These are phyloP conservation scores for Drosophila guanche DNA, from an alignment of 1,140 invertebrate species.

Conservation along the genomic window DNA sequence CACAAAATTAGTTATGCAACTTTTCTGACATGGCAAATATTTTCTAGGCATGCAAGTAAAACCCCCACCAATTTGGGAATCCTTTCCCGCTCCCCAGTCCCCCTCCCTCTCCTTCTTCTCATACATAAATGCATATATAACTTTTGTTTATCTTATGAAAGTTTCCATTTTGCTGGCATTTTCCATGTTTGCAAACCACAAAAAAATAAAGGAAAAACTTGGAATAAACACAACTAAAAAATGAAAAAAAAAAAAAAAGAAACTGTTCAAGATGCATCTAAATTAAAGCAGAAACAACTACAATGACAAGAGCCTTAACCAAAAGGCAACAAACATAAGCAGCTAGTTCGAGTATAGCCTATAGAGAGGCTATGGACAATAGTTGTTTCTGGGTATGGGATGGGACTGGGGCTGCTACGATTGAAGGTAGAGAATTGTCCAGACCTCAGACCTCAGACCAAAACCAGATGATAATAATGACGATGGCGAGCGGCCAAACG, in stretches of 20 bases:
- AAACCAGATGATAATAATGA: constrained; percentile 77
- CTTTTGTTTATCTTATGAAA: constrained; percentile 53
- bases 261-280: constrained; percentile 58
- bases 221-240: background rate
- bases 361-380: constrained; percentile 29
- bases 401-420: constrained; percentile 18
- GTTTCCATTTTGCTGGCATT: constrained; percentile 39
- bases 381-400: constrained; percentile 13
- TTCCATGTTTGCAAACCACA: constrained; percentile 39
- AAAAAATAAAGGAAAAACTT: background rate
- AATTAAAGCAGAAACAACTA: constrained; percentile 59
- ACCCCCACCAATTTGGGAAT: constrained; percentile 1
- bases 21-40: background rate
- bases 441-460: constrained; percentile 47
- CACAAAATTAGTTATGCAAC: constrained; percentile 28
- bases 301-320: constrained; percentile 58
- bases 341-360: background rate
- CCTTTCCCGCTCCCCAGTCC: too few species aligned
- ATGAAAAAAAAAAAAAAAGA: constrained; percentile 2
- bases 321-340: constrained; percentile 42
- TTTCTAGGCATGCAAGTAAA: background rate
- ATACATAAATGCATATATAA: constrained; percentile 49
- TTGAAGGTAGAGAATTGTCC: constrained; percentile 60
- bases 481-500: constrained; percentile 40
- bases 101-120: background rate